Conservation (phyloP, 2,888 invertebrate species). For the Pegoplata infirma region DNA sequence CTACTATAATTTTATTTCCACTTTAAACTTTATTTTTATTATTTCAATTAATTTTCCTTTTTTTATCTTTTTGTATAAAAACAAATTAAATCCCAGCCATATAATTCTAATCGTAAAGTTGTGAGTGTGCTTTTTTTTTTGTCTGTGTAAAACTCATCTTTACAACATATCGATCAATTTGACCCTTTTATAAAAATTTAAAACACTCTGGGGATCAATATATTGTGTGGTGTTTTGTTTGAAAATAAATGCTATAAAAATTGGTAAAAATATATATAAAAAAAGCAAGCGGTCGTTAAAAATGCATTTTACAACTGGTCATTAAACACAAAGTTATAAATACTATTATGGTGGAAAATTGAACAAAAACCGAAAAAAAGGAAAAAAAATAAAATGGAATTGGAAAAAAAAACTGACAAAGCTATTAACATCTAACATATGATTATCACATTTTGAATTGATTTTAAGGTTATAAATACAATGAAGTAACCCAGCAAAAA, state of each 20-base stretch:
- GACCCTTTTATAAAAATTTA: neutral
- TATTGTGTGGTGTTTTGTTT: neutral
- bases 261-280: neutral
- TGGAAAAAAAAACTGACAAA: neutral
- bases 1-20: too few species aligned
- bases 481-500: too few species aligned
- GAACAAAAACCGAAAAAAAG: neutral
- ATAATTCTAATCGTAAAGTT: neutral
- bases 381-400: neutral
- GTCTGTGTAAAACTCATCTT: neutral
- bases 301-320: constrained; percentile 29
- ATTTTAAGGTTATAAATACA: neutral
- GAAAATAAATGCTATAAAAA: too few species aligned
- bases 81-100: neutral
- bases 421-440: neutral
- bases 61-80: neutral
- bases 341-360: neutral
- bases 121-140: neutral
- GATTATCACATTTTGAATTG: neutral
- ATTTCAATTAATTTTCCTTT: constrained; percentile 1
- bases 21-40: neutral
- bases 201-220: neutral
- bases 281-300: constrained; percentile 21
- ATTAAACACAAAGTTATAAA: constrained; percentile 21
- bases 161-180: neutral